Evolutionary conservation across 1,140 invertebrate species (phyloP), one percentile per base, ranked within the genome.

Genomic region (Carposina sasakii): DNA sequence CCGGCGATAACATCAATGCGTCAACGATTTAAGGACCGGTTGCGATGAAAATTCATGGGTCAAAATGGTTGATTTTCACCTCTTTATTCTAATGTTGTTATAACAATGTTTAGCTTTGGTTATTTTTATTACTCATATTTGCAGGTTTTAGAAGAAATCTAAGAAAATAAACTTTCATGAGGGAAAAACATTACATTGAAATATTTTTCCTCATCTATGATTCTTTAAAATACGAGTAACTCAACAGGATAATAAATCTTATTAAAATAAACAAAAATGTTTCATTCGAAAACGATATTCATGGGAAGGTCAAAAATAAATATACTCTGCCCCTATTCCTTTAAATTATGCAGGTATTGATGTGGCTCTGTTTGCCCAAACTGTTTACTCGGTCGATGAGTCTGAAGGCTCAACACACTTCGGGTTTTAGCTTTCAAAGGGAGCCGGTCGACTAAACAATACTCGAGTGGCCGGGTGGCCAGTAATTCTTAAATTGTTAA

Each of bases 401-500:
- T 75, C 69, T 76, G 65, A 68, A 73, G 72, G 67, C 74, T 71
- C 63, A 68, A 84, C 77, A 81, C 54, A 83, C 73, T 71, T 83
- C 65, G 75, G 67, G 75, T 84, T 79, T 84, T 81, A 81, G 69
- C 71, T 84, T 81, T 81, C 81, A 84, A 84, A 81, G 71, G n/a
- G 71, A 24, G 61, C 79, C 76, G 75, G 54, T 71, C 65, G 55
- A 42, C 45, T 60, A 79, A 79, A 79, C 73, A 81, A 54, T 59
- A 57, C 44, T 56, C 51, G 72, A 83, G 79, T 71, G 73, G 65
- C 54, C 61, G 52, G 64, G 58, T 60, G 69, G 60, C 54, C 42
- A 42, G 37, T 74, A 65, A 70, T 74, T 76, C 68, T 54, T n/a
- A n/a, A n/a, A n/a, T n/a, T n/a, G n/a, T n/a, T n/a, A n/a, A n/a